Evolutionary conservation across 2,888 invertebrate species (phyloP).

Genomic region (Leptodirus hochenwartii): DNA sequence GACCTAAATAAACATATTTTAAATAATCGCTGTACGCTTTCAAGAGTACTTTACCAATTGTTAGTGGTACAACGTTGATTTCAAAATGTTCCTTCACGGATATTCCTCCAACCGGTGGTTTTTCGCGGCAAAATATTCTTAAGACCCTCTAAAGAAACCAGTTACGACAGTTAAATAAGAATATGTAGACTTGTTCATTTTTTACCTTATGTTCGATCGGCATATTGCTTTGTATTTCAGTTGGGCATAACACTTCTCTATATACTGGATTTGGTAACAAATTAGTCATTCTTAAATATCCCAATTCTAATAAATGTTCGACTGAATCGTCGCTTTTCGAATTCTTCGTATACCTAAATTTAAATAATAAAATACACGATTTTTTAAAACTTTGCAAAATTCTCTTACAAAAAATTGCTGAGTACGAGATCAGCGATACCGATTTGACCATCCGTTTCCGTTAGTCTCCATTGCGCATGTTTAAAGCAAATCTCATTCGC

Average conservation of each 20-base stretch:
- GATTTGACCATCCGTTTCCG: slow-evolving; percentile 93
- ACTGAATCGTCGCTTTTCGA: slow-evolving; percentile 94
- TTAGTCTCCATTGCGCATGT: slow-evolving; percentile 93
- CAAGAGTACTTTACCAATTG: slow-evolving; percentile 53
- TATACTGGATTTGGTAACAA: slow-evolving; percentile 87
- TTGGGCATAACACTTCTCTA: slow-evolving; percentile 68
- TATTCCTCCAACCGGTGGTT: slow-evolving; percentile 96
- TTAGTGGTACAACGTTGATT: slow-evolving; percentile 89
- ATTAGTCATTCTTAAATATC: slow-evolving; percentile 90
- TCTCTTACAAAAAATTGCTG: slow-evolving; percentile 83
- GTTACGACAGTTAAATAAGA: slow-evolving; percentile 1
- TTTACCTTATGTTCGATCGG: slow-evolving; percentile 68
- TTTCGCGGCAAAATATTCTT: slow-evolving; percentile 87
- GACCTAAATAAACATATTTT: slow-evolving; percentile 28
- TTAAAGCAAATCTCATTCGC: slow-evolving; percentile 95
- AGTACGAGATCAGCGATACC: slow-evolving; percentile 93
- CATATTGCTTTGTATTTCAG: slow-evolving; percentile 67
- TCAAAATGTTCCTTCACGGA: slow-evolving; percentile 98
- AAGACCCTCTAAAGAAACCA: slow-evolving; percentile 45
- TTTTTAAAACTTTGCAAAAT: slow-evolving; percentile 3
- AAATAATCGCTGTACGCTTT: slow-evolving; percentile 5
- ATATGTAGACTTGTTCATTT: background rate
- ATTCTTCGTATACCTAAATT: slow-evolving; percentile 73
- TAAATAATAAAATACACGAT: slow-evolving; percentile 7
- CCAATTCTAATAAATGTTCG: slow-evolving; percentile 89